Evolutionary conservation across 2,113 vertebrate species (phyloP), one percentile per base, ranked within the genome.

Genomic region (Pterocles orientalis): DNA sequence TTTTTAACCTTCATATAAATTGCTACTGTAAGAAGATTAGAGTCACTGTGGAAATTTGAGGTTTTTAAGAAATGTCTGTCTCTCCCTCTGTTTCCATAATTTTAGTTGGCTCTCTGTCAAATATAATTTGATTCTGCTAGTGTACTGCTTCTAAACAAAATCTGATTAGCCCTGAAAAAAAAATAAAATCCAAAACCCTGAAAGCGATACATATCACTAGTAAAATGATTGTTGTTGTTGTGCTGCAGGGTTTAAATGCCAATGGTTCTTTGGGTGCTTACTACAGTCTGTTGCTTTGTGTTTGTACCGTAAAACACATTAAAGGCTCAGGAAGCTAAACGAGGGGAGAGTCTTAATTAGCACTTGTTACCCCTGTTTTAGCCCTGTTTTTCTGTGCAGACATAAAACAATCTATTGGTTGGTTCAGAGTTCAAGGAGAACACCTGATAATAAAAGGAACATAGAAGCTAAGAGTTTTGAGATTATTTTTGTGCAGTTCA

Each of bases 1-100:
- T 83, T 92, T 94, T 95, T 92, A 92, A 85, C 78, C 17, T 80
- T 53, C n/a, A 50, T 50, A 41, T 47, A 76, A 87, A 76, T 48
- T 69, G n/a, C 47, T 69, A 19, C 73, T 72, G 25, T 56, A 72
- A 91, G 87, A 43, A 87, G 87, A 85, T 93, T 64, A 79, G 26
- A 88, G 82, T n/a, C 17, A 6, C 9, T 54, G 56, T 93, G 51
- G 50, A 58, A 86, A 77, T 53, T 7, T 36, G 47, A 70, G 9
- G 4, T 13, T 5, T 94, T 86, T 78, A 76, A 76, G 73, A 62
- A 85, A 56, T 36, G 21, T 31, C 54, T 54, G 69, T 62, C 57
- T 73, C 1, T 56, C 33, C 5, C 3, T 68, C 64, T 80, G 65
- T 51, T 50, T 62, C 62, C 57, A 76, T 79, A 47, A 53, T 66